Evolutionary conservation across 2,113 vertebrate species (phyloP).

Genomic region (Cebidichthys violaceus): DNA sequence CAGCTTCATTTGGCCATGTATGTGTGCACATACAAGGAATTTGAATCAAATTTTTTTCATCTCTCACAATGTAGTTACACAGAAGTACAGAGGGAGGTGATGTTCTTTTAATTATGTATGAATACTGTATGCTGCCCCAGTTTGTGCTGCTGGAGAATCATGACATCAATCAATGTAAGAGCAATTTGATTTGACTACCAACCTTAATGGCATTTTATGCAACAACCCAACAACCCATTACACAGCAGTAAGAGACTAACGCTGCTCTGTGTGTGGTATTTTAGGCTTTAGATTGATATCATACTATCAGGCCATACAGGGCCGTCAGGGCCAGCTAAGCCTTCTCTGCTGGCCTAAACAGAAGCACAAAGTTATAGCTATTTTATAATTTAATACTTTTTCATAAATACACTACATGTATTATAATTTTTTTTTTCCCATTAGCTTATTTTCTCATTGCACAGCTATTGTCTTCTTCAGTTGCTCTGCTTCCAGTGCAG

Average conservation of each 20-base stretch:
- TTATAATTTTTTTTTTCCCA: too few species aligned
- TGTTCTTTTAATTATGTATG: conserved; percentile 14
- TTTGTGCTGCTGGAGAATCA: conserved; percentile 21
- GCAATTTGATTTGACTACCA: background rate
- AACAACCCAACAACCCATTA: background rate
- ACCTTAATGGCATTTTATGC: background rate
- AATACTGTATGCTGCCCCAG: conserved; percentile 15
- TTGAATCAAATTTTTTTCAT: background rate
- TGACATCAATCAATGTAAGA: background rate
- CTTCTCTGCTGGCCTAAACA: too few species aligned
- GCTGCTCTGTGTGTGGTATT: background rate
- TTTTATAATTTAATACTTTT: too few species aligned
- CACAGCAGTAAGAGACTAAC: background rate
- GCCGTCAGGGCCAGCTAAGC: too few species aligned
- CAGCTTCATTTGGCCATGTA: background rate
- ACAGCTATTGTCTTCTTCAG: too few species aligned
- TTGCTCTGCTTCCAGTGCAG: too few species aligned
- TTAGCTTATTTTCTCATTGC: too few species aligned
- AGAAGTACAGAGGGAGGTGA: conserved; percentile 10
- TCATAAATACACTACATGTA: too few species aligned
- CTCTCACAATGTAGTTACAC: background rate
- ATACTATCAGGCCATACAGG: background rate
- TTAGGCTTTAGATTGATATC: background rate
- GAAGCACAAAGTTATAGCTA: too few species aligned
- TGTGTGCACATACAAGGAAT: background rate